Conservation (phyloP, 2,113 vertebrate genomes). For the Meriones unguiculatus region DNA sequence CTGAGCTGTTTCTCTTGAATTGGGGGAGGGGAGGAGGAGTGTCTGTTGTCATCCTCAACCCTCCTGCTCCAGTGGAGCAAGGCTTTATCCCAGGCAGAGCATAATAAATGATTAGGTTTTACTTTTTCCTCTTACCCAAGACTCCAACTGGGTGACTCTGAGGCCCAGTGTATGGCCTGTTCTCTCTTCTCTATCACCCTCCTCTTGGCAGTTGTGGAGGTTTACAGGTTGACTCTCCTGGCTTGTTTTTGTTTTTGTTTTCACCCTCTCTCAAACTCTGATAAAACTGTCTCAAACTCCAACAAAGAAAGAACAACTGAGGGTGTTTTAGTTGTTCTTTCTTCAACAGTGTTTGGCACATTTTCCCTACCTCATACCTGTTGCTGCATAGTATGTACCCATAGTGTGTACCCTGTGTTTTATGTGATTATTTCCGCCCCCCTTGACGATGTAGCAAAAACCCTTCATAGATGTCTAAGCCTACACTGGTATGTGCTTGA, state of each 20-base stretch:
- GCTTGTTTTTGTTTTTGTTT: neutral
- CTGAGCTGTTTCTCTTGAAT: neutral
- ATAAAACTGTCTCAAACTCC: neutral
- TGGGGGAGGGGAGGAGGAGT: neutral
- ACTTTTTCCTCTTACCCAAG: neutral
- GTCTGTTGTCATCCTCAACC: neutral
- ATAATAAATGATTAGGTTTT: neutral
- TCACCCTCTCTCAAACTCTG: neutral
- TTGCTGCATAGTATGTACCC: neutral
- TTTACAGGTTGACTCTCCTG: neutral
- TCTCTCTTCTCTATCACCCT: neutral
- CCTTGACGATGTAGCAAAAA: neutral
- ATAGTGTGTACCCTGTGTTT: neutral
- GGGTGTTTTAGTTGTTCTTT: neutral
- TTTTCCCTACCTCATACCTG: neutral
- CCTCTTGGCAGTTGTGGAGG: too few species aligned
- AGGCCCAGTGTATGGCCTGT: neutral
- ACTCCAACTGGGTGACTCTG: neutral
- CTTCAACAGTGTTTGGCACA: accelerated
- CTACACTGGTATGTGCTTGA: neutral
- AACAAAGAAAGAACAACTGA: neutral
- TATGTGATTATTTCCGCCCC: neutral
- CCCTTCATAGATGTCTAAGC: neutral
- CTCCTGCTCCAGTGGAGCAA: neutral
- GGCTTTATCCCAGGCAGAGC: neutral